Evolutionary conservation across 2,888 invertebrate genomes (phyloP).

Genomic region (Macropis europaea): DNA sequence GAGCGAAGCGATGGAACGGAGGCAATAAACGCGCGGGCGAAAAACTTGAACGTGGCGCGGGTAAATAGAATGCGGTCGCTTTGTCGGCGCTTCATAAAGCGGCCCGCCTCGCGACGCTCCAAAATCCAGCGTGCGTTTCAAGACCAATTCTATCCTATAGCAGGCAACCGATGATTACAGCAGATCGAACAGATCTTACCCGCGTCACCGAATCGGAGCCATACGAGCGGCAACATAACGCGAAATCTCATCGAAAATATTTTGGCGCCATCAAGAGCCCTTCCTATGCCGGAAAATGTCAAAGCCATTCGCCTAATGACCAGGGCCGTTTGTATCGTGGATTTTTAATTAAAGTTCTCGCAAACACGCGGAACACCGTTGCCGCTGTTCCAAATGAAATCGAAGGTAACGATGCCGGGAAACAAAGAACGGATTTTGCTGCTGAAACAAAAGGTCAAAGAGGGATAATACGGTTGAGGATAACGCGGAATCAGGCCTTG

Average conservation of each 20-base stretch:
- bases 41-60: constrained; percentile 30
- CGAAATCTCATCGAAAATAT: background rate
- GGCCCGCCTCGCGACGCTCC: background rate
- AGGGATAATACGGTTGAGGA: background rate
- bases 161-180: background rate
- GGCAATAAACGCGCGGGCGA: constrained; percentile 46
- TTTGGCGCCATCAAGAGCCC: background rate
- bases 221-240: too few relatives aligned
- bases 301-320: too few relatives aligned
- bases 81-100: constrained; percentile 54
- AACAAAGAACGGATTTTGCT: constrained; percentile 14
- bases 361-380: constrained; percentile 21
- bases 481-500: background rate
- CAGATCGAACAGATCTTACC: background rate
- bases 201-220: background rate
- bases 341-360: constrained; percentile 52
- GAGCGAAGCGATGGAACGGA: constrained; percentile 30
- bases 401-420: background rate
- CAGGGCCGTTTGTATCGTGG: background rate
- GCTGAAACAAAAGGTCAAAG: background rate
- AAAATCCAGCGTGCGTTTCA: constrained; percentile 42
- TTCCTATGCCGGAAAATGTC: too few relatives aligned
- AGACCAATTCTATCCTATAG: background rate
- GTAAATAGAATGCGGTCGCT: constrained; percentile 56
- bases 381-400: constrained; percentile 25